A percentile compares a stretch with the other conserved stretches of the same genome.
These are phyloP conservation scores for Napeogenes sylphis DNA, from an alignment of 2,888 invertebrate genomes.

Conservation along the genomic window DNA sequence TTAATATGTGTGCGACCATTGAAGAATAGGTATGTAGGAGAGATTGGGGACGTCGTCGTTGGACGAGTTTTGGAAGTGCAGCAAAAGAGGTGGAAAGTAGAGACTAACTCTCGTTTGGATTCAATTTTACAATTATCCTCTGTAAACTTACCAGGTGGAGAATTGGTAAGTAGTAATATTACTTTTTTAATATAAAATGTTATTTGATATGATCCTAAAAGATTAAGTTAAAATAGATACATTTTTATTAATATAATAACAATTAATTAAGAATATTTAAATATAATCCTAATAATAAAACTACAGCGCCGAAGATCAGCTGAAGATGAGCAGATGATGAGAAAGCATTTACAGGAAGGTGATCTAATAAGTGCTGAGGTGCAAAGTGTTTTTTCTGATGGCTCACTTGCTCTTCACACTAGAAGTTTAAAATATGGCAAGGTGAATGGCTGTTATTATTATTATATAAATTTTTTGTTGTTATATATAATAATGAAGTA, in stretches of 20 bases:
- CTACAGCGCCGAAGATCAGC: conserved; percentile 88
- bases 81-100: conserved; percentile 96
- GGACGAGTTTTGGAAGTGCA: conserved; percentile 96
- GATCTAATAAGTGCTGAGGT: conserved; percentile 99
- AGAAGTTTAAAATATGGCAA: conserved; percentile 98
- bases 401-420: conserved; percentile 94
- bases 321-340: conserved; percentile 99
- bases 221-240: no score
- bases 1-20: conserved; percentile 93
- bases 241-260: no score
- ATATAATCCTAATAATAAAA: no score
- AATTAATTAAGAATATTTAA: no score
- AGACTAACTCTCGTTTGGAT: conserved; percentile 93
- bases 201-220: background rate
- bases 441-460: conserved; percentile 58
- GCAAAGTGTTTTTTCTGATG: conserved; percentile 94
- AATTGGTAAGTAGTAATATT: conserved; percentile 81
- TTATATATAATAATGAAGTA: background rate
- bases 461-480: background rate
- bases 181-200: background rate
- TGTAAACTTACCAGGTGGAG: conserved; percentile 98
- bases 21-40: conserved; percentile 93
- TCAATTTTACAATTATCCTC: conserved; percentile 92
- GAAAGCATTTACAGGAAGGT: conserved; percentile 94
- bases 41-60: conserved; percentile 98